Base-by-base conservation (phyloP, 1,140 invertebrate genomes). In the Bombyx mori region DNA sequence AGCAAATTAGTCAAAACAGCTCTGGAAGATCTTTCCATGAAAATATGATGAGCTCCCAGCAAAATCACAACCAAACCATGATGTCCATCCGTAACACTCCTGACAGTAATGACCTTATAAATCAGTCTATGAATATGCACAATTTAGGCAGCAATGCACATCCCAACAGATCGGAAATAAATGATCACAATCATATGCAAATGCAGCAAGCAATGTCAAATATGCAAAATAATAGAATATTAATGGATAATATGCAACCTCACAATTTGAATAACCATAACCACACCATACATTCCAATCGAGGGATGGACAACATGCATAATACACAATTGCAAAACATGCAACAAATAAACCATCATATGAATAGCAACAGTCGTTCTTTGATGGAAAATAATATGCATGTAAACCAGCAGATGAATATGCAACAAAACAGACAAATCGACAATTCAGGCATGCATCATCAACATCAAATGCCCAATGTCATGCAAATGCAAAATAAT, bases 211-310 rank as follows among this genome's bases (percentile, higher is more conserved):
- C 81, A 18, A 75, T 82, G 62, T 65, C 76, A 8, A 84, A 76
- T 58, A 77, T 88, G 70, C 87, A 85, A 58, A 88, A 81, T 57
- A 87, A 87, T 58, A 68, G 84, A 54, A 86, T 86, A 75, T 78
- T 83, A 61, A 80, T 83, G 61, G 84, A 87, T 35, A 86, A 80
- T 57, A 78, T 87, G 68, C 82, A 82, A 57, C 60, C 72, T 43
- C 84, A 87, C 59, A 64, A 62, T 35, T 73, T 87, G 51, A 82
- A 77, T 55, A 81, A 74, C 60, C 68, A 77, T 56, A 78, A 66
- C 50, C 82, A 84, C 61, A 77, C 81, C 63, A 80, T 85, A 64
- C 84, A 87, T 61, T 57, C 76, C 10, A 86, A 76, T 55, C 73
- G 84, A 65, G 68, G 77, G 42, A 79, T 86, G 60, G 84, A 87